These are phyloP conservation scores for Hemichromis elongatus DNA, from an alignment of 2,113 vertebrate genomes.

Conservation along the genomic window DNA sequence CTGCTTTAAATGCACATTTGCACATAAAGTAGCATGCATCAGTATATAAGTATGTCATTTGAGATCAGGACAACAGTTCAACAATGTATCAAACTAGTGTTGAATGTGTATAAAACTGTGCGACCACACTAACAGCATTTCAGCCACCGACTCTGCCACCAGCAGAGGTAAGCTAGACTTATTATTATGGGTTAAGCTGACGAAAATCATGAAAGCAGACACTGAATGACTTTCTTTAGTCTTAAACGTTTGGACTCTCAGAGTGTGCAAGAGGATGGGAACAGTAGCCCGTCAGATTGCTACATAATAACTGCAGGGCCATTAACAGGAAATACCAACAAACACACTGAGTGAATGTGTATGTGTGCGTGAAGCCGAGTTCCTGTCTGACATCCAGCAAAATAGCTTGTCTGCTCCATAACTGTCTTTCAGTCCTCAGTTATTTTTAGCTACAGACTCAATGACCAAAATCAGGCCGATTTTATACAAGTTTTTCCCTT, in stretches of 20 bases:
- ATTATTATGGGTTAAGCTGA: not conserved
- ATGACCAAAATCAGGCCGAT: not conserved
- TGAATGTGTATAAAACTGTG: not conserved
- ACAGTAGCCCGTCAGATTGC: conserved; percentile 40
- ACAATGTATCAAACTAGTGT: not conserved
- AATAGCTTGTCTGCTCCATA: conserved; percentile 2
- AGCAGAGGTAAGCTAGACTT: not conserved
- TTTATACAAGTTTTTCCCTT: not conserved
- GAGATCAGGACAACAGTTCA: not conserved
- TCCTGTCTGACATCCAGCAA: conserved; percentile 26
- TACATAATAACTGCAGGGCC: conserved; percentile 44
- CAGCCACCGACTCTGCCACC: not conserved
- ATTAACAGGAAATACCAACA: conserved; percentile 59
- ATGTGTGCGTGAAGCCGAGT: not conserved
- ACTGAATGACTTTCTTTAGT: not conserved
- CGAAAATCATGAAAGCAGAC: not conserved
- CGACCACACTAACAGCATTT: not conserved
- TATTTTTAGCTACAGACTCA: conserved; percentile 23
- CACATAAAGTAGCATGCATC: not conserved
- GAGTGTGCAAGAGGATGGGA: conserved; percentile 34
- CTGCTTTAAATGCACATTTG: not conserved
- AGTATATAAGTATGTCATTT: not conserved
- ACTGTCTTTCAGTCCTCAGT: conserved; percentile 8
- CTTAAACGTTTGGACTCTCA: not conserved
- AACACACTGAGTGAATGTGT: conserved; percentile 5